Conservation (phyloP, 2,888 invertebrate genomes). For the Papilio demoleus region DNA sequence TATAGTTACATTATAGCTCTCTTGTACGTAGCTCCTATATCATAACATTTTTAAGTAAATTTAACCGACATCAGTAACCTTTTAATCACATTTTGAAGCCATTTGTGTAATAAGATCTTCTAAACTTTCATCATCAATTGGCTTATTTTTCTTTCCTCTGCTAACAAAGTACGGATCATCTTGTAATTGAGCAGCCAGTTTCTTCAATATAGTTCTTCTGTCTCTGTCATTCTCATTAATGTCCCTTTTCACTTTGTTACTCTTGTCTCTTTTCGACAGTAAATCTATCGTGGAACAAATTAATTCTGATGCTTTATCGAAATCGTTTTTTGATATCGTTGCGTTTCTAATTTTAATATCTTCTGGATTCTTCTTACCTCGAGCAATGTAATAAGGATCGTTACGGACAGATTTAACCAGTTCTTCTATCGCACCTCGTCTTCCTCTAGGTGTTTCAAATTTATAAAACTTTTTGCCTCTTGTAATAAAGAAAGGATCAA, state of each 20-base stretch:
- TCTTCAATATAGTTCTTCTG: constrained; percentile 70
- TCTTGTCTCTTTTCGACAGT: constrained; percentile 52
- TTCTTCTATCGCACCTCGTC: constrained; percentile 74
- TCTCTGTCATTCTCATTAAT: constrained; percentile 67
- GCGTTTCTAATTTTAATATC: constrained; percentile 50
- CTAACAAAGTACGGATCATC: constrained; percentile 77
- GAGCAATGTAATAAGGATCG: constrained; percentile 79
- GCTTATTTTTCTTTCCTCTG: constrained; percentile 69
- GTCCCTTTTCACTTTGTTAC: constrained; percentile 63
- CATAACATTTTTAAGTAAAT: background rate
- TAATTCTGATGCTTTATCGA: constrained; percentile 64
- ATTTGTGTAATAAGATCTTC: constrained; percentile 65
- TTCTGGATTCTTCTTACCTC: constrained; percentile 74
- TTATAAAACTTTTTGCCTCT: constrained; percentile 69
- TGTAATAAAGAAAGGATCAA: constrained; percentile 72
- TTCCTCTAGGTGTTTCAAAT: constrained; percentile 61
- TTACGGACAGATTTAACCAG: constrained; percentile 76
- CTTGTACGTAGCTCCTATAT: constrained; percentile 40
- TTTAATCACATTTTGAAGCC: constrained; percentile 64
- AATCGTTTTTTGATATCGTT: constrained; percentile 51
- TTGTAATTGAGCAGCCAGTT: constrained; percentile 72
- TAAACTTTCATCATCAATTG: constrained; percentile 51
- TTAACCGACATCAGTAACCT: constrained; percentile 8
- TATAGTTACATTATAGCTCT: constrained; percentile 24
- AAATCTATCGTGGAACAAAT: constrained; percentile 70